Conservation (phyloP, 1,140 invertebrate species). For the Aethina tumida region DNA sequence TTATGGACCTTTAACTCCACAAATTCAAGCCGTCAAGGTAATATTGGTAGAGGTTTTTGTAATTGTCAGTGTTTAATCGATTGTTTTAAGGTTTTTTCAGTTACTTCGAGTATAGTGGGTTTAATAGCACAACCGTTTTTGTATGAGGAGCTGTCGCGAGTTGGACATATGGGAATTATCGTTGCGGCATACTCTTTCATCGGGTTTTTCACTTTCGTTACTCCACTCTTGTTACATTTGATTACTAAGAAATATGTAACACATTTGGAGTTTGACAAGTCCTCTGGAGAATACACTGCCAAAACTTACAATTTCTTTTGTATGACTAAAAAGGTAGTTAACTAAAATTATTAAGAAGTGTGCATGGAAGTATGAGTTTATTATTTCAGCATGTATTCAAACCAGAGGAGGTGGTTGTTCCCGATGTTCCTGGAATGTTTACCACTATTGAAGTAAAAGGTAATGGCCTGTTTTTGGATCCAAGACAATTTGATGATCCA, state of each 20-base stretch:
- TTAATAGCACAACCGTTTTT: slow-evolving; percentile 64
- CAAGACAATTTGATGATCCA: slow-evolving; percentile 53
- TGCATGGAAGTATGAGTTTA: slow-evolving; percentile 8
- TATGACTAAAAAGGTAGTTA: slow-evolving; percentile 46
- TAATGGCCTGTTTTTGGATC: slow-evolving; percentile 66
- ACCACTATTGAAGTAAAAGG: slow-evolving; percentile 63
- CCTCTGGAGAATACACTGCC: slow-evolving; percentile 56
- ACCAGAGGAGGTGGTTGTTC: slow-evolving; percentile 63
- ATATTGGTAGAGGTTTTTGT: neutral
- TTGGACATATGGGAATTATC: slow-evolving; percentile 44
- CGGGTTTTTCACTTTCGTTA: slow-evolving; percentile 71
- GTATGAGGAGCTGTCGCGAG: slow-evolving; percentile 45
- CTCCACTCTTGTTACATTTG: slow-evolving; percentile 71
- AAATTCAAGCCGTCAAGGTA: slow-evolving; percentile 62
- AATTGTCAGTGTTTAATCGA: slow-evolving; percentile 5
- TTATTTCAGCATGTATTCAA: slow-evolving; percentile 60
- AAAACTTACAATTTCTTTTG: slow-evolving; percentile 58
- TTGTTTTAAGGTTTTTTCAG: slow-evolving; percentile 51
- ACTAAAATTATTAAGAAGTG: slow-evolving; percentile 4
- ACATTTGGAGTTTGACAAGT: slow-evolving; percentile 57
- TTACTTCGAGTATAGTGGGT: slow-evolving; percentile 60
- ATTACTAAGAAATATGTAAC: slow-evolving; percentile 81
- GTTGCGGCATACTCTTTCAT: slow-evolving; percentile 53
- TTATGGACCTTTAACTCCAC: slow-evolving; percentile 50
- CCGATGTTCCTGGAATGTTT: slow-evolving; percentile 72